These are phyloP conservation scores for Excalfactoria chinensis DNA, from an alignment of 2,113 vertebrate species.

Conservation along the genomic window DNA sequence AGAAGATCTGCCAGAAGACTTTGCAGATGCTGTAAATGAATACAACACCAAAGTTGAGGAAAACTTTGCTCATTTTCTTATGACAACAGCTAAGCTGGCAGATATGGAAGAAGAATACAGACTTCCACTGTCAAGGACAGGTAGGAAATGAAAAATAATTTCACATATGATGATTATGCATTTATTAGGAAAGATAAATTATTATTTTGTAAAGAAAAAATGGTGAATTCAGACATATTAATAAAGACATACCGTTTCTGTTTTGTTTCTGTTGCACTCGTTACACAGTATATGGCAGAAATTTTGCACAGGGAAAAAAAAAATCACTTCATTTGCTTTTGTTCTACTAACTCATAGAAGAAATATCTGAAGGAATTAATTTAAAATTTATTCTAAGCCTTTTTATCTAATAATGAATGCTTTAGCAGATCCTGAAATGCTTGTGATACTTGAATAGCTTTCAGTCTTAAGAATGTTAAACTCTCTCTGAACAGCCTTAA, in stretches of 20 bases:
- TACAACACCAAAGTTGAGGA: slow-evolving; percentile 46
- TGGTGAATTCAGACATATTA: background rate
- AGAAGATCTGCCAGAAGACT: slow-evolving; percentile 60
- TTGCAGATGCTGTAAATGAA: slow-evolving; percentile 49
- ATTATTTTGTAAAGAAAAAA: background rate
- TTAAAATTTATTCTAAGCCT: background rate
- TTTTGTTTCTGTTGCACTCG: background rate
- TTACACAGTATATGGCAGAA: background rate
- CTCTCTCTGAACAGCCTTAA: background rate
- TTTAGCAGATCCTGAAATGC: background rate
- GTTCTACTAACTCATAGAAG: background rate
- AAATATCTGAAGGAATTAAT: background rate
- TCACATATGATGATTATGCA: no score
- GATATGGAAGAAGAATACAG: slow-evolving; percentile 60
- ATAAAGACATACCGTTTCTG: background rate
- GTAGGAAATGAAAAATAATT: slow-evolving; percentile 12
- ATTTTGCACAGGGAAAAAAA: background rate
- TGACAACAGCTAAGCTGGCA: slow-evolving; percentile 45
- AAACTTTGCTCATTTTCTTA: slow-evolving; percentile 65
- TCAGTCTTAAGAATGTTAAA: background rate
- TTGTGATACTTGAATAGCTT: background rate
- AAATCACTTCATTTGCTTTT: background rate
- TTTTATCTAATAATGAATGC: background rate
- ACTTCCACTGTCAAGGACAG: slow-evolving; percentile 61
- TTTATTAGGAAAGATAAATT: background rate